Conservation (phyloP, 1,140 invertebrate genomes). For the Homalodisca vitripennis region DNA sequence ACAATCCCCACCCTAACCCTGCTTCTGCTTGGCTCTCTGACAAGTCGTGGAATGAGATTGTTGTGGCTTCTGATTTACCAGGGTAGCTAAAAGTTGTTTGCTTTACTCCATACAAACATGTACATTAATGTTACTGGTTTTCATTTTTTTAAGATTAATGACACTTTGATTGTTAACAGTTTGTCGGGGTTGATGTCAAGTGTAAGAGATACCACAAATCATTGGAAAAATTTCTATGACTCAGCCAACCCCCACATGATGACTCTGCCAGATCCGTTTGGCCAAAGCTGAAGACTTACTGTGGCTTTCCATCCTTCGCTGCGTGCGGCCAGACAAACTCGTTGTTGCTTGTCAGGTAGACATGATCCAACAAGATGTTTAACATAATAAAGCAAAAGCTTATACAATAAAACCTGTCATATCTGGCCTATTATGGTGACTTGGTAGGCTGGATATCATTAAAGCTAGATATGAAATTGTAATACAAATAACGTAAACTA, state of each 20-base stretch:
- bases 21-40: constrained; percentile 77
- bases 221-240: constrained; percentile 79
- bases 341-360: constrained; percentile 64
- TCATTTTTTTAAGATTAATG: too few relatives aligned
- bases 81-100: constrained; percentile 47
- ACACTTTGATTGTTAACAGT: too few relatives aligned
- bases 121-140: too few relatives aligned
- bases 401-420: too few relatives aligned
- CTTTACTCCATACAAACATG: too few relatives aligned
- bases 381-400: too few relatives aligned
- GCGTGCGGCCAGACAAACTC: constrained; percentile 84
- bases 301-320: constrained; percentile 72
- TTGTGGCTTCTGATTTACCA: constrained; percentile 61
- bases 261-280: constrained; percentile 68
- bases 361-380: too few relatives aligned
- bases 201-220: constrained; percentile 54
- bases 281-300: constrained; percentile 55
- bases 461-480: too few relatives aligned
- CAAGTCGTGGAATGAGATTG: constrained; percentile 81
- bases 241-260: constrained; percentile 64
- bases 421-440: too few relatives aligned
- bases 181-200: constrained; percentile 58
- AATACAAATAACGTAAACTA: too few relatives aligned
- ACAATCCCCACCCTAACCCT: constrained; percentile 75
- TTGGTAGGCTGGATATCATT: too few relatives aligned